Conservation (phyloP, 2,888 invertebrate genomes). For the Drosophila aldrichi region DNA sequence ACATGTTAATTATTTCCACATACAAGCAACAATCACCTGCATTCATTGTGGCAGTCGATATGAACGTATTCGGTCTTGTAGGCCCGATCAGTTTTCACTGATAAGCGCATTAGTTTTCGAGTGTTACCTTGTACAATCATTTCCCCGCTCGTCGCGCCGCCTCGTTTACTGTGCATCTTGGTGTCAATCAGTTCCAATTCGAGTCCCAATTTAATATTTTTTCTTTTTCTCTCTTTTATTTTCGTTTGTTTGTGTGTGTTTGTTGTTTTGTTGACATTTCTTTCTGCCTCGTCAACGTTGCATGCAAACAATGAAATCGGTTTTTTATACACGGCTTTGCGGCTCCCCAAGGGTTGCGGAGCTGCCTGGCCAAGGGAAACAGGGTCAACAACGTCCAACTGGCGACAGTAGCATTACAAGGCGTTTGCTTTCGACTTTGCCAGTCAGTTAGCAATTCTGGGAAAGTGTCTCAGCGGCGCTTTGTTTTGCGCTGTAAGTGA, state of each 20-base stretch:
- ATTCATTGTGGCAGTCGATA: conserved; percentile 50
- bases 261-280: conserved; percentile 64
- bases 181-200: conserved; percentile 68
- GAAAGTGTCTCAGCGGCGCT: conserved; percentile 51
- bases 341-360: conserved; percentile 20
- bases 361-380: neutral
- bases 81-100: conserved; percentile 66
- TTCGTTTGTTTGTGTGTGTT: conserved; percentile 49
- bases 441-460: conserved; percentile 55
- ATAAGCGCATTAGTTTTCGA: conserved; percentile 74
- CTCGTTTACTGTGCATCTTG: conserved; percentile 42
- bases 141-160: neutral
- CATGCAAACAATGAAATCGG: conserved; percentile 68
- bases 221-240: conserved; percentile 9
- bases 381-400: conserved; percentile 35
- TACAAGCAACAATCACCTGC: conserved; percentile 74
- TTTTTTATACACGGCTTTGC: conserved; percentile 18
- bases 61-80: conserved; percentile 9
- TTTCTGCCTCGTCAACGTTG: conserved; percentile 69
- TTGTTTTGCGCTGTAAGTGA: conserved; percentile 29
- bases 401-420: conserved; percentile 72
- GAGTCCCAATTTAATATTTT: conserved; percentile 26
- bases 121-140: conserved; percentile 55
- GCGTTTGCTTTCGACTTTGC: conserved; percentile 60
- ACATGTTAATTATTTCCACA: conserved; percentile 80